Percentiles rank a stretch among this genome's conserved stretches.
These are phyloP conservation scores for Bovichtus diacanthus DNA, from an alignment of 2,797 vertebrate genomes.

Conservation along the genomic window DNA sequence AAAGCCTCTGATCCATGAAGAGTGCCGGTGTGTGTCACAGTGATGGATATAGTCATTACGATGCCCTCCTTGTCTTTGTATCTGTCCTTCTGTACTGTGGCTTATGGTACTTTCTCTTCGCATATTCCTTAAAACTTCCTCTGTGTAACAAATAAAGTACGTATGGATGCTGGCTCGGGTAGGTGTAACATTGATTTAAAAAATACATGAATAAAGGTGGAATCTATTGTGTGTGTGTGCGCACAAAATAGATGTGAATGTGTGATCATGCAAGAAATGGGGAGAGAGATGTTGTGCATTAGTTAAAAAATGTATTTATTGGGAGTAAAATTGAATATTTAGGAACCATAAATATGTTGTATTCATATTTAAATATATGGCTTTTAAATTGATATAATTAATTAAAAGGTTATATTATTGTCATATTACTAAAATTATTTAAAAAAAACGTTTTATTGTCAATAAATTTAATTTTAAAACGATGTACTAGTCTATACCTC, in stretches of 20 bases:
- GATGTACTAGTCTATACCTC: background rate
- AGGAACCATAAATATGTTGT: background rate
- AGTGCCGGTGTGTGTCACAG: slow-evolving; percentile 73
- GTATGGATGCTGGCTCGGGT: background rate
- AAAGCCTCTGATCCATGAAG: slow-evolving; percentile 79
- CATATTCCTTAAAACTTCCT: slow-evolving; percentile 25
- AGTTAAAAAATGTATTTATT: background rate
- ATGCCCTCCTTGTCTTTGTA: slow-evolving; percentile 57
- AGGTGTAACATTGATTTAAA: background rate
- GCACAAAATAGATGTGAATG: background rate
- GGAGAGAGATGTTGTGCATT: background rate
- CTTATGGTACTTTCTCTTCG: slow-evolving; percentile 27
- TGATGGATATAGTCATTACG: slow-evolving; percentile 79
- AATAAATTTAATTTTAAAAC: background rate
- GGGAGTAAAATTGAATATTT: background rate
- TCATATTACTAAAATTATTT: too few relatives aligned
- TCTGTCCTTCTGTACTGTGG: slow-evolving; percentile 51
- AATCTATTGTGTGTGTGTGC: background rate
- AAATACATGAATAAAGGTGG: background rate
- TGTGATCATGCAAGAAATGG: background rate
- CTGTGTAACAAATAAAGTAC: background rate
- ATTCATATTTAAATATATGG: background rate
- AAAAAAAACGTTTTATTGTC: too few relatives aligned
- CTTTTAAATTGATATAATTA: background rate
- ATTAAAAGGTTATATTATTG: too few relatives aligned